Evolutionary conservation across 2,888 invertebrate species (phyloP), one percentile per base, ranked within the genome.

Genomic region (Acholoe squamosa): DNA sequence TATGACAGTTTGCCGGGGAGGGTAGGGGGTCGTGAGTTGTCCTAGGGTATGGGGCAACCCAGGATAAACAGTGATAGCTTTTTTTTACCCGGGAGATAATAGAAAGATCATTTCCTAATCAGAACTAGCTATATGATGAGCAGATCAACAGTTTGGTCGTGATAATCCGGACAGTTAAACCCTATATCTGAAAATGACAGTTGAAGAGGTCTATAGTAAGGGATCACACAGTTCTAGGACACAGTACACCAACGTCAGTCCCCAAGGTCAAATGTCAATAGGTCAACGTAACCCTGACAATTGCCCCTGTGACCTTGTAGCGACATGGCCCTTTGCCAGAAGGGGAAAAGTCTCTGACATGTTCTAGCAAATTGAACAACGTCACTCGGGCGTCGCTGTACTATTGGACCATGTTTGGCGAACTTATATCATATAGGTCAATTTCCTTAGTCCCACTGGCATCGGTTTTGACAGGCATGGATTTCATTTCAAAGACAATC

Each of bases 281-380:
- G 25, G 76, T 31, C 76, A 31, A 14, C 28, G 76, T 76, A 25
- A 76, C 76, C 76, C 25, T 76, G 76, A 76, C 76, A 31, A 76
- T 76, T 76, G 76, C n/a, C 5, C 31, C 16, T 25, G 3, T 76
- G 76, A 76, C 76, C 76, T 76, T 76, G 76, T 5, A 31, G 25
- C 31, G 76, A 31, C 25, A 31, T 76, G 76, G 31, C 76, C 76
- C 28, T 76, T 76, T 16, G 76, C 22, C 61, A 61, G 14, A 0
- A 19, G 61, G 61, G 14, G 14, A n/a, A n/a, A 61, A 61, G 61
- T 61, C 61, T n/a, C n/a, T 61, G n/a, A n/a, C 22, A 19, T 61
- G 61, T 61, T 61, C 61, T 61, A 19, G 61, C 61, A 61, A 61
- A 61, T 61, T 61, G 61, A 61, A 61, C 61, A 61, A 19, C 61